Percentiles rank a stretch among this genome's conserved stretches.
phyloP scores from a whole-genome alignment of 2,797 vertebrate species.

The Dendrocincla fuliginosa region DNA sequence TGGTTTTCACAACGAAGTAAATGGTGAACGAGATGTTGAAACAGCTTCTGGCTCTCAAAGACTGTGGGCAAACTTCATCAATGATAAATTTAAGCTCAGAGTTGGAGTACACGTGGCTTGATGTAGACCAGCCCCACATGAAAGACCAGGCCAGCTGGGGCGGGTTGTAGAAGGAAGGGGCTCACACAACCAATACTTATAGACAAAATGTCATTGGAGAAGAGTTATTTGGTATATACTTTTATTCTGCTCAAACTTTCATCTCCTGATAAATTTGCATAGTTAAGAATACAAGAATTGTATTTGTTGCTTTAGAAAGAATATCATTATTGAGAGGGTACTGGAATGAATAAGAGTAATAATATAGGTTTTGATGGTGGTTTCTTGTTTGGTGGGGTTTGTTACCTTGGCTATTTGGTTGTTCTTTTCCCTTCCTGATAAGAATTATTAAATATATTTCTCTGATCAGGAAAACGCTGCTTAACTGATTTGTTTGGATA shows the following conservation, averaged over 20 bases:
- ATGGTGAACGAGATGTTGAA: neutral
- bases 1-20: fast-evolving
- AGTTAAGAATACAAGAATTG: neutral
- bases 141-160: neutral
- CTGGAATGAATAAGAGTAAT: neutral
- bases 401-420: neutral
- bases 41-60: neutral
- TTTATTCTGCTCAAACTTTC: neutral
- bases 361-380: neutral
- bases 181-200: fast-evolving
- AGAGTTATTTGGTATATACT: fast-evolving
- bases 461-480: neutral
- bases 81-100: neutral
- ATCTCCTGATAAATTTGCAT: neutral
- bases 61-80: fast-evolving
- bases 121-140: neutral
- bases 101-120: neutral
- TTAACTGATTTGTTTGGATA: conserved; percentile 36
- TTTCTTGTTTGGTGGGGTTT: neutral
- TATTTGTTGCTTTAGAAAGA: neutral
- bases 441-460: neutral
- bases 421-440: neutral
- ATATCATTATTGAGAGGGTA: neutral
- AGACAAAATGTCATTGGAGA: neutral
- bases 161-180: neutral